Evolutionary conservation across 2,113 vertebrate species (phyloP), one percentile per base, ranked within the genome.

Genomic region (Colaptes auratus): DNA sequence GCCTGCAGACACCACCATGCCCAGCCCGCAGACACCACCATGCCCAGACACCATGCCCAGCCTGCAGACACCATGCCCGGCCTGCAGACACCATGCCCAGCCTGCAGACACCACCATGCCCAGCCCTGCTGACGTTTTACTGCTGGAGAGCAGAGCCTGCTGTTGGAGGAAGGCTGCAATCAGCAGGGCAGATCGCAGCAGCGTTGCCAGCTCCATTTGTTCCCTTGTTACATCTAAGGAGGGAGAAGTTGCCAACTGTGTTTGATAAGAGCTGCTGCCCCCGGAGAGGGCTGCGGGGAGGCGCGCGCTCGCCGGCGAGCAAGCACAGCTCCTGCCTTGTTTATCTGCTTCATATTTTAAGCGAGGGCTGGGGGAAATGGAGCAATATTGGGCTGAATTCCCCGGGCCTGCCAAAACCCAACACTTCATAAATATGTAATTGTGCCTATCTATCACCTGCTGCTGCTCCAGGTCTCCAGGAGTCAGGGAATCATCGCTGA

Each of bases 1-100:
- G 36, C 36, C 15, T 4, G 72, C 4, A 30, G 67, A 48, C 5
- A 36, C 31, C 63, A 50, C 36, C 36, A 9, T 36, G 48, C 28
- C 7, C 2, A 0, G 8, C 52, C 2, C 23, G 71, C 24, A n/a
- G 20, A 21, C 14, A 4, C 0, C 0, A 24, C 23, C 0, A 1
- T 10, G 48, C 28, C 7, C 2, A 0, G 8, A 44, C 2, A 24
- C 23, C 0, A 1, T 10, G 30, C 53, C 6, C 36, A 36, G 36
- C 36, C 36, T 36, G 36, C 36, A 36, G 36, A 36, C 36, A 36
- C 36, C 9, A 9, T 36, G 36, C 36, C 36, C 36, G 10, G 36
- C 36, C 36, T 39, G 36, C 27, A 9, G 82, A 8, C 25, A 48
- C 44, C 36, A 39, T 39, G 36, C 36, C 36, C 36, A 39, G 3